Conservation (phyloP, 2,888 invertebrate genomes). For the Drosophila helvetica region DNA sequence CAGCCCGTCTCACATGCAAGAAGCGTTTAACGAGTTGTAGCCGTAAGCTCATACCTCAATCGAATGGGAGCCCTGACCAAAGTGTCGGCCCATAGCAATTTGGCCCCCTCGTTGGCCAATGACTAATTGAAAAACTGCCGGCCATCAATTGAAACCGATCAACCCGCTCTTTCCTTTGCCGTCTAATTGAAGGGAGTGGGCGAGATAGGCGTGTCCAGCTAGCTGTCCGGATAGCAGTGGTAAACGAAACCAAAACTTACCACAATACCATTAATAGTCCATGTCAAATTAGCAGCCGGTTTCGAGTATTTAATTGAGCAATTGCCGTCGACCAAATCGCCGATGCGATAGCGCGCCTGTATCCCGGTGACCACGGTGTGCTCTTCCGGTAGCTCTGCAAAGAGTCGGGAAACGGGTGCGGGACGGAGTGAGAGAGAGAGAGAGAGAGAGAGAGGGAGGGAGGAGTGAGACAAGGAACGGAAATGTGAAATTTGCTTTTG, state of each 20-base stretch:
- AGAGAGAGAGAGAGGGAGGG: constrained; percentile 15
- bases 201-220: constrained; percentile 20
- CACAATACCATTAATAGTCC: constrained; percentile 86
- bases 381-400: constrained; percentile 85
- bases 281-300: constrained; percentile 86
- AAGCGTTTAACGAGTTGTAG: constrained; percentile 3
- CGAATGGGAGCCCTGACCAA: constrained; percentile 13
- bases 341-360: constrained; percentile 85
- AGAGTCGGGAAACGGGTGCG: too few relatives aligned
- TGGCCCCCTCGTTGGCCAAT: constrained; percentile 16
- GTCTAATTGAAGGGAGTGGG: constrained; percentile 31
- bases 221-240: constrained; percentile 15
- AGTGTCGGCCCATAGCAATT: constrained; percentile 8
- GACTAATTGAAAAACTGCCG: constrained; percentile 73
- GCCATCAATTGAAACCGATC: constrained; percentile 71
- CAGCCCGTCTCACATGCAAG: not conserved
- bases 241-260: constrained; percentile 81
- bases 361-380: constrained; percentile 85
- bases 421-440: too few relatives aligned
- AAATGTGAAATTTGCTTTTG: constrained; percentile 68
- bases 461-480: constrained; percentile 40
- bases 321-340: constrained; percentile 85
- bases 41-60: not conserved
- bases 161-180: constrained; percentile 10
- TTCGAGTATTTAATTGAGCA: constrained; percentile 86